Evolutionary conservation across 92 coral and sea anemone species (phyloP).

Genomic region (Zoanthus sansibaricus): DNA sequence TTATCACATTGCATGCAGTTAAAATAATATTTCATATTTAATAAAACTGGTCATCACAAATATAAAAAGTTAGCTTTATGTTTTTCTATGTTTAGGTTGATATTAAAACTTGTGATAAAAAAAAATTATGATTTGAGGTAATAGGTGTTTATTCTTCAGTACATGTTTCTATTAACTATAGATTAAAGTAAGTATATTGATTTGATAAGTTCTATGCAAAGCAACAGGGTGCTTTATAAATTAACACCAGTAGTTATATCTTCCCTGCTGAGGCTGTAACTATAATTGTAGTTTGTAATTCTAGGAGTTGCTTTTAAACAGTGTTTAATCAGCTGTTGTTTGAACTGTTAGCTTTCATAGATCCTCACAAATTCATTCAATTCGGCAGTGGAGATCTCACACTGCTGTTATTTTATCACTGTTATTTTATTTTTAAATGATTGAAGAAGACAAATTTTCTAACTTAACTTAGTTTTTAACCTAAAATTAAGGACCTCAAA

Average conservation of each 20-base stretch:
- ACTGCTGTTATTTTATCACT: not conserved
- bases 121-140: not conserved
- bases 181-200: not conserved
- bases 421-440: not conserved
- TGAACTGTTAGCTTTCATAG: not conserved
- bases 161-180: not conserved
- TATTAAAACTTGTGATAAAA: not conserved
- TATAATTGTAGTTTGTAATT: not conserved
- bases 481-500: not conserved
- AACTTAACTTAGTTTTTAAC: not conserved
- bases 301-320: slow-evolving; percentile 1
- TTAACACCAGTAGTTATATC: not conserved
- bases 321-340: not conserved
- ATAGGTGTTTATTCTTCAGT: not conserved
- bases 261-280: slow-evolving; percentile 18
- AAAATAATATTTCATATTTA: not conserved
- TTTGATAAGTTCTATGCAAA: not conserved
- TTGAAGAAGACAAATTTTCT: not conserved
- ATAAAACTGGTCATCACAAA: not conserved
- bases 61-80: not conserved
- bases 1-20: not conserved
- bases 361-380: not conserved
- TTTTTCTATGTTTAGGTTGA: not conserved
- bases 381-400: not conserved
- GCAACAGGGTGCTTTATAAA: not conserved